These are phyloP conservation scores for Nephrotoma flavescens DNA, from an alignment of 2,888 invertebrate genomes.

Conservation along the genomic window DNA sequence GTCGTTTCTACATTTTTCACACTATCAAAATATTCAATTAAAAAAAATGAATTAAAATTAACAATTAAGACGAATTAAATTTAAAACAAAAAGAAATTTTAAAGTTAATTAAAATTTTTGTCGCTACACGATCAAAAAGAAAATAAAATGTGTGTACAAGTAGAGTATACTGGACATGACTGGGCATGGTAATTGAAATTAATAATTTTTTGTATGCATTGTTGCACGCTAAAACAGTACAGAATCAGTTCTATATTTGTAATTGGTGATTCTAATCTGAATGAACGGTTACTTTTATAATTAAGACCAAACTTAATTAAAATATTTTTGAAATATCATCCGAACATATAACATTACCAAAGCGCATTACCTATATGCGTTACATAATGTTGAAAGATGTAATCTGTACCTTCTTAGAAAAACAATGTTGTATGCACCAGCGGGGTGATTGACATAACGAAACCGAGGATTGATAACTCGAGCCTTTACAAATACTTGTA, in stretches of 20 bases:
- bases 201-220: background rate
- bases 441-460: background rate
- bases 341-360: background rate
- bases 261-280: background rate
- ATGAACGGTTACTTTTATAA: background rate
- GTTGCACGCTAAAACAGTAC: background rate
- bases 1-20: background rate
- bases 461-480: background rate
- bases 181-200: background rate
- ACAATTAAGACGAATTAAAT: background rate
- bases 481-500: background rate
- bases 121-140: background rate
- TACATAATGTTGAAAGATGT: background rate
- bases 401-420: background rate
- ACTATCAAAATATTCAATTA: background rate
- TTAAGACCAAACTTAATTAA: background rate
- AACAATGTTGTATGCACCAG: background rate
- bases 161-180: background rate
- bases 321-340: background rate
- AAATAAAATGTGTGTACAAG: background rate
- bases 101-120: background rate
- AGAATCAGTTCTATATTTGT: background rate
- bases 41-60: background rate
- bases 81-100: background rate
- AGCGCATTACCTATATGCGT: too few relatives aligned